Percentiles rank a stretch among this genome's conserved stretches.
Conservation (phyloP, 2,113 vertebrate species). For the Cebus imitator region DNA sequence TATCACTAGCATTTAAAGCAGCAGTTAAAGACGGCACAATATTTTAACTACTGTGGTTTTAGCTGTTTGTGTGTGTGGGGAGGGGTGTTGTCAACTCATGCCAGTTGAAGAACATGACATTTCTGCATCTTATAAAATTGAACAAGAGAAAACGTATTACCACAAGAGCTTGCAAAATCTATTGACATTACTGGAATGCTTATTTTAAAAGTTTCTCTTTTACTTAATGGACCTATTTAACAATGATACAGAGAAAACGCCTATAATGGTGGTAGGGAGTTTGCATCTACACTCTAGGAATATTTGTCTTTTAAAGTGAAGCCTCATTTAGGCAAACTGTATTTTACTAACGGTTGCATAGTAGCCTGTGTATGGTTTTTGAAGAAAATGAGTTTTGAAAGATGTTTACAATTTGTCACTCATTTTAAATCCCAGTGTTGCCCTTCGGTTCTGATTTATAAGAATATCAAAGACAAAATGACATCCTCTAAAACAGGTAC, state of each 20-base stretch:
- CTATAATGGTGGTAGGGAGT: background rate
- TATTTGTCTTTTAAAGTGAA: slow-evolving; percentile 37
- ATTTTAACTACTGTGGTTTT: slow-evolving; percentile 11
- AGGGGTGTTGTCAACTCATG: background rate
- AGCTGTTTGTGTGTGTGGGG: background rate
- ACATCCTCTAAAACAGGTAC: background rate
- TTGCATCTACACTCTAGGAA: slow-evolving; percentile 11
- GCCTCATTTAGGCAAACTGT: slow-evolving; percentile 12
- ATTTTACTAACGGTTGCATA: slow-evolving; percentile 1
- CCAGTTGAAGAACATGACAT: background rate
- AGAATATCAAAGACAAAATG: slow-evolving; percentile 57
- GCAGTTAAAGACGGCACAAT: slow-evolving; percentile 8
- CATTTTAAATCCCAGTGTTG: slow-evolving; percentile 26
- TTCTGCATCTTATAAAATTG: background rate
- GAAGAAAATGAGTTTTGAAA: slow-evolving; percentile 32
- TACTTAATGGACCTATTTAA: background rate
- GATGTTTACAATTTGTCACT: slow-evolving; percentile 8
- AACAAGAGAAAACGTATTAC: slow-evolving; percentile 41
- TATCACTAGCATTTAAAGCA: background rate
- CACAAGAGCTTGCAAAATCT: background rate
- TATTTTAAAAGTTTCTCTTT: slow-evolving; percentile 28
- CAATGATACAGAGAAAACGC: background rate
- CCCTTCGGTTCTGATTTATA: background rate
- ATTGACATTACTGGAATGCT: slow-evolving; percentile 10
- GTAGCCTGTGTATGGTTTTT: background rate